Evolutionary conservation across 2,113 vertebrate species (phyloP).

Genomic region (Coptodon rendalli): DNA sequence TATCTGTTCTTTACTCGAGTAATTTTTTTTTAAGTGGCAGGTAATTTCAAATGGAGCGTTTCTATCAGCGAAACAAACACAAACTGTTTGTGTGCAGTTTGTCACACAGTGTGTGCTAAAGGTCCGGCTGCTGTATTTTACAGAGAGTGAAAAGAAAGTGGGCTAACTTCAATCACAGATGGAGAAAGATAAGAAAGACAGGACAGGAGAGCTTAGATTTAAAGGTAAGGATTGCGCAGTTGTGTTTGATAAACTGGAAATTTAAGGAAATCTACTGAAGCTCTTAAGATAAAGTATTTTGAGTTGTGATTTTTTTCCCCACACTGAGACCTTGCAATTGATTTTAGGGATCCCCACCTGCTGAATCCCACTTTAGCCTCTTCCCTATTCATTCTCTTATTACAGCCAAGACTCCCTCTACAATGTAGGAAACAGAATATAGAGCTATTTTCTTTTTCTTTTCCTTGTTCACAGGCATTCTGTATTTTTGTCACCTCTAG

Average conservation of each 20-base stretch:
- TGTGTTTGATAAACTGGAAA: not conserved
- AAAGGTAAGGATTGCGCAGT: not conserved
- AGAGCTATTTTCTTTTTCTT: not conserved
- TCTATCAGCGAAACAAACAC: not conserved
- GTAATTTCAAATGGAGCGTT: not conserved
- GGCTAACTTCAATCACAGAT: not conserved
- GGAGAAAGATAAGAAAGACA: not conserved
- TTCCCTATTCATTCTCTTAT: not conserved
- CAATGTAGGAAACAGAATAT: not conserved
- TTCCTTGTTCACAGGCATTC: not conserved
- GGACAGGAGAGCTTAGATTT: not conserved
- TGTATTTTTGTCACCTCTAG: not conserved
- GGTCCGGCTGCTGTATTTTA: not conserved
- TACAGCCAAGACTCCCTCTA: not conserved
- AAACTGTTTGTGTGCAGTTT: not conserved
- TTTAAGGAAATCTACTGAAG: not conserved
- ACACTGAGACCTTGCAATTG: not conserved
- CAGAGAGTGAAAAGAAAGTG: not conserved
- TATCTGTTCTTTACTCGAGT: accelerated
- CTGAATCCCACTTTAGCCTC: not conserved
- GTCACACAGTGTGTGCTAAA: not conserved
- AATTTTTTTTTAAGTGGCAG: not conserved
- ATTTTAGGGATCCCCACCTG: not conserved
- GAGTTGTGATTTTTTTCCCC: not conserved
- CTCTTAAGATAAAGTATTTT: not conserved